phyloP scores from a whole-genome alignment of 2,113 vertebrate genomes.

The Nyctibius bracteatus region DNA sequence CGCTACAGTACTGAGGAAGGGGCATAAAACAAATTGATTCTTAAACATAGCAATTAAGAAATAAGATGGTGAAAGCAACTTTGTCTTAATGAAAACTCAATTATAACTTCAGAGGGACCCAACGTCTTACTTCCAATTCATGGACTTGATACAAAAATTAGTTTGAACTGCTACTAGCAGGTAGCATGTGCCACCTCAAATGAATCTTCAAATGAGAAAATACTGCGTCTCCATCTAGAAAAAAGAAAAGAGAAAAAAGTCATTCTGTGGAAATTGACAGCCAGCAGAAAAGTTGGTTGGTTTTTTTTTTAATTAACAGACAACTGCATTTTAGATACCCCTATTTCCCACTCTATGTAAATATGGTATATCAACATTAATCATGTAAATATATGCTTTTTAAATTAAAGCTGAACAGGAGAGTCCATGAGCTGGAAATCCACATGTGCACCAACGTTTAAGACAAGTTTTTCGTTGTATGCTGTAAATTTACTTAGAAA shows the following conservation, averaged over 20 bases:
- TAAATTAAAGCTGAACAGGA: slow-evolving; percentile 80
- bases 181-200: slow-evolving; percentile 81
- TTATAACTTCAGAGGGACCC: slow-evolving; percentile 78
- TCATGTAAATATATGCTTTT: slow-evolving; percentile 72
- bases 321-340: slow-evolving; percentile 67
- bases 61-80: slow-evolving; percentile 78
- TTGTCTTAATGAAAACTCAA: slow-evolving; percentile 77
- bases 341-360: slow-evolving; percentile 73
- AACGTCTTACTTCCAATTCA: slow-evolving; percentile 78
- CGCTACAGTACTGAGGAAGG: slow-evolving; percentile 75
- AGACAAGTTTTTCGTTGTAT: slow-evolving; percentile 52
- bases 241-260: slow-evolving; percentile 74
- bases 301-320: slow-evolving; percentile 41
- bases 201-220: slow-evolving; percentile 82
- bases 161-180: slow-evolving; percentile 81
- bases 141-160: slow-evolving; percentile 81
- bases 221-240: slow-evolving; percentile 85
- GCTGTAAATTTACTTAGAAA: slow-evolving; percentile 61
- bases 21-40: slow-evolving; percentile 74
- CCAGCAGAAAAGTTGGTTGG: neutral
- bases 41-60: slow-evolving; percentile 81
- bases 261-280: slow-evolving; percentile 43
- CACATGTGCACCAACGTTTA: slow-evolving; percentile 81
- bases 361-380: slow-evolving; percentile 77
- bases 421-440: slow-evolving; percentile 86